Evolutionary conservation across 2,797 vertebrate genomes (phyloP), one percentile per base, ranked within the genome.

Genomic region (Chrosomus eos): DNA sequence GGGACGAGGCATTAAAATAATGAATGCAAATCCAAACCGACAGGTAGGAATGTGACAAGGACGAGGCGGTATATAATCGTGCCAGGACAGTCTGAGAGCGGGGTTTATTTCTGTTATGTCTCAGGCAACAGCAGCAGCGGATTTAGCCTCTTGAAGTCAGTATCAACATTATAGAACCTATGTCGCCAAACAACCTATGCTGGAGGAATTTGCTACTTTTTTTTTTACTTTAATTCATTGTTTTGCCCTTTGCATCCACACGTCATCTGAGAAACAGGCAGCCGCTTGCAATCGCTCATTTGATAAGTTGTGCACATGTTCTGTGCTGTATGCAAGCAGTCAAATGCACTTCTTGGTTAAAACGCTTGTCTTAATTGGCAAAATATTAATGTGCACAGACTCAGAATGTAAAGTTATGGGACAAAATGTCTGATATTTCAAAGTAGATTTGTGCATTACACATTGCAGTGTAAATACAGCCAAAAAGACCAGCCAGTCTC

Each of bases 21-120:
- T n/a, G 6, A 83, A 85, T 86, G 82, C 85, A 85, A 89, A 88
- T 84, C 75, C 80, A 40, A 74, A 78, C 72, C 79, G 66, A 78
- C 33, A 82, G 84, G 58, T 68, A 66, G 36, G 81, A 67, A 82
- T 64, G 48, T 60, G 68, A 76, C 40, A 80, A 77, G 55, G 45
- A 53, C 21, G 21, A 64, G 70, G 48, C 6, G 26, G 62, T 58
- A 48, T 58, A 48, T 28, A 60, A 68, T 75, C 71, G n/a, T 43
- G 43, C 23, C 21, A 38, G 71, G 81, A 75, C 58, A 64, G 71
- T 74, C 31, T 74, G 58, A 53, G 74, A 18, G 26, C 58, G n/a
- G 68, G 75, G 43, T 64, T 86, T 76, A 86, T 82, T 86, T 78
- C 66, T 71, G 43, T 62, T 36, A 55, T 38, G 73, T 82, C 31